phyloP scores from a whole-genome alignment of 2,113 vertebrate species.

The Paedocypris sp. region DNA sequence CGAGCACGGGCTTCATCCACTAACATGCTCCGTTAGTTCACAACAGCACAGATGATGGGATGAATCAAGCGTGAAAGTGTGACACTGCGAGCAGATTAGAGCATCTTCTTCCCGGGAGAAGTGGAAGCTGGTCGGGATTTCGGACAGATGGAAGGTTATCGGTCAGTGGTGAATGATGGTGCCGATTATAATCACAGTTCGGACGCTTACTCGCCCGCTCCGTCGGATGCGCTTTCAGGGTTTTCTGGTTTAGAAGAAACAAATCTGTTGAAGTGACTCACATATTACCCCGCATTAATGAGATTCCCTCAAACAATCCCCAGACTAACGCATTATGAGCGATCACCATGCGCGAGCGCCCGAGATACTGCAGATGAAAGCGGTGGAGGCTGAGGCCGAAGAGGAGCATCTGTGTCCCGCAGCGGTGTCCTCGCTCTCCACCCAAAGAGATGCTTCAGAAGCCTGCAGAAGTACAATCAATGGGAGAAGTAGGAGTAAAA shows the following conservation, averaged over 20 bases:
- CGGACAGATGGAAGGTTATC: too few relatives aligned
- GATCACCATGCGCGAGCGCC: constrained; percentile 48
- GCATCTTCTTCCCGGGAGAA: background rate
- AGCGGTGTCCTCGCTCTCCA: constrained; percentile 35
- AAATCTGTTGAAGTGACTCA: too few relatives aligned
- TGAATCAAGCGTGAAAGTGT: background rate
- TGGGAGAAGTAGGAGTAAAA: constrained; percentile 43
- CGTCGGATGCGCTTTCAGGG: too few relatives aligned
- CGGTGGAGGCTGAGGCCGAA: constrained; percentile 21
- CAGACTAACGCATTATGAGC: constrained; percentile 43
- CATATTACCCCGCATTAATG: background rate
- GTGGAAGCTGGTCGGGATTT: background rate
- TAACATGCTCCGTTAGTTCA: background rate
- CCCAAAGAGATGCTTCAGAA: constrained; percentile 29
- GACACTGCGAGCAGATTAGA: background rate
- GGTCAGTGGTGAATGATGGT: too few relatives aligned
- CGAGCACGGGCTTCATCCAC: background rate
- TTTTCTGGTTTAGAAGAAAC: too few relatives aligned
- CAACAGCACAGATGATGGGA: background rate
- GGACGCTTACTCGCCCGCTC: too few relatives aligned
- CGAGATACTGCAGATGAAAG: constrained; percentile 48
- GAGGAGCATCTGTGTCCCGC: constrained; percentile 29
- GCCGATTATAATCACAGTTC: too few relatives aligned
- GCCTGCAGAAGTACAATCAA: constrained; percentile 14
- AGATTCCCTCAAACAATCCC: background rate